Base-by-base conservation (phyloP, 2,113 vertebrate species). In the Candoia aspera region DNA sequence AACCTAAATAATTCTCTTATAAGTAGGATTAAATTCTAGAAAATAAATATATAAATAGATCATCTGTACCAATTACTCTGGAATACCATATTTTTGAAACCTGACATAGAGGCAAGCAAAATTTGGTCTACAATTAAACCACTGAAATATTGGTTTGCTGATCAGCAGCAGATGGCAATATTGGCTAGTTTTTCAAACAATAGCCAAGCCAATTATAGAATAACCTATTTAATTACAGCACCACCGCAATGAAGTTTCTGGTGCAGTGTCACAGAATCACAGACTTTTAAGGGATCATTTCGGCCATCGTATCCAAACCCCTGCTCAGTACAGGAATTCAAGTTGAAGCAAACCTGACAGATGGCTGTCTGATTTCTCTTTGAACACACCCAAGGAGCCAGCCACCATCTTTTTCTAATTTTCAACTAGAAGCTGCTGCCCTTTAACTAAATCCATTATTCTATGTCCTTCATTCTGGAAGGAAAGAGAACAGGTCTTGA, bases 151-250 rank as follows among this genome's bases (percentile, higher is more conserved):
- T 55, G 58, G 9, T n/a, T 59, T 21, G 49, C 17, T 57, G 89
- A 55, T 26, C 26, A 55, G 92, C 97, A 96, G 93, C 94, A 97
- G 97, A 90, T 95, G 97, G 97, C 94, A 96, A 96, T 90, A 95
- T 95, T 87, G 87, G 58, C 92, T 94, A 91, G 95, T 64, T 19
- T 93, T 95, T 95, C 79, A 91, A 29, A 33, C 0, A 0, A 0
- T 1, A 68, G 33, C 0, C 0, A 37, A 0, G 24, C 29, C 29
- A 37, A 0, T 0, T 0, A 0, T 8, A 59, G 84, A 3, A 1
- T 58, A 0, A 0, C 1, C 8, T 17, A 9, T 6, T 53, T 0
- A 0, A 0, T 59, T 86, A 54, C 13, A 55, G 53, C 26, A 54
- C 15, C n/a, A 37, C n/a, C 19, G 53, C 23, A 46, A 8, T 10